Conservation (phyloP, 2,113 vertebrate species). For the Notarius quadriscutis region DNA sequence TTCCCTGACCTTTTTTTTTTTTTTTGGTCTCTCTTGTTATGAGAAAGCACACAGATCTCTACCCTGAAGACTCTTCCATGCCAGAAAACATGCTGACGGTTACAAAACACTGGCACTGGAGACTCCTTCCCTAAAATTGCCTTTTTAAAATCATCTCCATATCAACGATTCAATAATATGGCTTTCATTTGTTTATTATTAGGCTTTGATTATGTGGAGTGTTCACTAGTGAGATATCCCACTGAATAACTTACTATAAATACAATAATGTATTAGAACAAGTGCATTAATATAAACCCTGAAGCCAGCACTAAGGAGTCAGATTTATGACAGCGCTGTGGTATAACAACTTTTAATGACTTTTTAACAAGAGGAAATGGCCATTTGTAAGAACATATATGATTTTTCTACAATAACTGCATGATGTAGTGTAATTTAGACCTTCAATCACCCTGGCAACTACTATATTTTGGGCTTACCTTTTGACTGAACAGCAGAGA, state of each 20-base stretch:
- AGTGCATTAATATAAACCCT: neutral
- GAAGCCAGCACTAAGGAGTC: neutral
- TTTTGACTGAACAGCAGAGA: constrained; percentile 77
- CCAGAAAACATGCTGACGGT: neutral
- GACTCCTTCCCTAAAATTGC: neutral
- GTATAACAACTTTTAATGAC: too few species aligned
- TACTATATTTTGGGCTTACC: constrained; percentile 72
- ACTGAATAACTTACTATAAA: neutral
- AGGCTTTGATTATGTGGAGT: neutral
- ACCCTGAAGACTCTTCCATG: neutral
- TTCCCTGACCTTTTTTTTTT: neutral
- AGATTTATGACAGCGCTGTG: too few species aligned
- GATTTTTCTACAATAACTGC: neutral
- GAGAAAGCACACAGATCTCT: neutral
- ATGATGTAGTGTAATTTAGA: neutral
- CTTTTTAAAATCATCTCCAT: neutral
- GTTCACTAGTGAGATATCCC: neutral
- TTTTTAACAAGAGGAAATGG: neutral
- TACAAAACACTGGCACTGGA: neutral
- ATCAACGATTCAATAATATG: neutral
- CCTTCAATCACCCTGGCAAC: neutral
- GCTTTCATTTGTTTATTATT: neutral
- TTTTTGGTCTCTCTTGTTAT: neutral
- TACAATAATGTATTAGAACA: neutral
- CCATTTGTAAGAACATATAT: neutral